A percentile compares a stretch with the other conserved stretches of the same genome.
Conservation (phyloP, 1,140 invertebrate species). For the Andricus grossulariae region DNA sequence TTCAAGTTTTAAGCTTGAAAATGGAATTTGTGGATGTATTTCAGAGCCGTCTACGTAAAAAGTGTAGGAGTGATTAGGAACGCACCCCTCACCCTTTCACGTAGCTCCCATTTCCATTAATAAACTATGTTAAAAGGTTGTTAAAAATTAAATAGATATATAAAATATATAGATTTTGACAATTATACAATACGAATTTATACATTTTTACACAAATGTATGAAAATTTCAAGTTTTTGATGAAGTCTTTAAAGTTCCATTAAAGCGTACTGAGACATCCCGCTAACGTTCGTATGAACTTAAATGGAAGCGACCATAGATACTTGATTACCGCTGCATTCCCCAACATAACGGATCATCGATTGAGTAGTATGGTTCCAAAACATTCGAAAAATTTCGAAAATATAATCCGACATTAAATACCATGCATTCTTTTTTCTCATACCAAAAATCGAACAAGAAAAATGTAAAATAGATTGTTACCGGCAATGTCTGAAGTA, state of each 20-base stretch:
- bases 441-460: background rate
- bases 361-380: conserved; percentile 33
- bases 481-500: too few relatives aligned
- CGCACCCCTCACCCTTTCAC: too few relatives aligned
- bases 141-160: too few relatives aligned
- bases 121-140: too few relatives aligned
- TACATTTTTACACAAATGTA: too few relatives aligned
- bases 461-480: background rate
- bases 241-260: too few relatives aligned
- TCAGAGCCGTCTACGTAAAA: background rate
- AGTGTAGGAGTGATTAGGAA: background rate
- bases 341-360: conserved; percentile 59
- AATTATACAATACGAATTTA: too few relatives aligned
- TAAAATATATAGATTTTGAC: too few relatives aligned
- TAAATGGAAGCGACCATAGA: conserved; percentile 22
- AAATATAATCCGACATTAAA: conserved; percentile 17
- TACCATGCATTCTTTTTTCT: background rate
- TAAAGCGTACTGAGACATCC: background rate
- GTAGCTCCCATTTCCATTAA: too few relatives aligned
- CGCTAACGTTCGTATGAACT: conserved; percentile 25
- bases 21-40: background rate
- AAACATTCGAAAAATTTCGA: conserved; percentile 52
- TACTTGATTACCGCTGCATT: conserved; percentile 52
- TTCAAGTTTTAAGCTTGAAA: background rate
- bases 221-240: too few relatives aligned